Percentiles rank a stretch among this genome's conserved stretches.
Evolutionary conservation across 2,888 invertebrate genomes (phyloP).

Genomic region (Fragum whitleyi): DNA sequence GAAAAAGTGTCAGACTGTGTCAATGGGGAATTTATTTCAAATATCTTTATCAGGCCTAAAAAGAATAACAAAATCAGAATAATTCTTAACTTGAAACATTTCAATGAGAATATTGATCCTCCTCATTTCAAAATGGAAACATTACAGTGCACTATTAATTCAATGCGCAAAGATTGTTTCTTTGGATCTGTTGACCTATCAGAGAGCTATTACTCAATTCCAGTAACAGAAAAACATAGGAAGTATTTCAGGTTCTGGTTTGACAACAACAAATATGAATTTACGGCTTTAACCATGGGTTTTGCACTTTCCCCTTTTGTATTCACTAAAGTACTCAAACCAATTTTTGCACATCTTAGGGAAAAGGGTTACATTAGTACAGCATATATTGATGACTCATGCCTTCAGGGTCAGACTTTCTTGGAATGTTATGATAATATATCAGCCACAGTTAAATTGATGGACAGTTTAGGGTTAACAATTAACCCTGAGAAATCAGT

Average conservation of each 20-base stretch:
- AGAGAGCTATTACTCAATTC: slow-evolving; percentile 46
- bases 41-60: slow-evolving; percentile 42
- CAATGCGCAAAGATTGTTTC: slow-evolving; percentile 36
- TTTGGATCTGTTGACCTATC: slow-evolving; percentile 45
- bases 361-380: slow-evolving; percentile 30
- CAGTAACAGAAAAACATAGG: slow-evolving; percentile 12
- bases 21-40: slow-evolving; percentile 39
- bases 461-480: no score
- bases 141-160: slow-evolving; percentile 30
- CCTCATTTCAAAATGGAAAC: slow-evolving; percentile 53
- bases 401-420: slow-evolving; percentile 38
- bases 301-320: slow-evolving; percentile 27
- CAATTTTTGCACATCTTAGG: slow-evolving; percentile 41
- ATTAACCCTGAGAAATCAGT: slow-evolving; percentile 60
- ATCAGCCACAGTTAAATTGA: slow-evolving; percentile 21
- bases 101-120: slow-evolving; percentile 38
- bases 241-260: slow-evolving; percentile 47
- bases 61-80: slow-evolving; percentile 29
- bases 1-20: slow-evolving; percentile 1
- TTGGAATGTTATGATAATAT: slow-evolving; percentile 38
- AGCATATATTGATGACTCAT: slow-evolving; percentile 55
- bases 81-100: slow-evolving; percentile 45
- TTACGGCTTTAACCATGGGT: slow-evolving; percentile 34
- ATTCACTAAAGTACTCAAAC: slow-evolving; percentile 48
- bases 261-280: slow-evolving; percentile 39